Base-by-base conservation (phyloP, 2,113 vertebrate species). In the Coturnix japonica region DNA sequence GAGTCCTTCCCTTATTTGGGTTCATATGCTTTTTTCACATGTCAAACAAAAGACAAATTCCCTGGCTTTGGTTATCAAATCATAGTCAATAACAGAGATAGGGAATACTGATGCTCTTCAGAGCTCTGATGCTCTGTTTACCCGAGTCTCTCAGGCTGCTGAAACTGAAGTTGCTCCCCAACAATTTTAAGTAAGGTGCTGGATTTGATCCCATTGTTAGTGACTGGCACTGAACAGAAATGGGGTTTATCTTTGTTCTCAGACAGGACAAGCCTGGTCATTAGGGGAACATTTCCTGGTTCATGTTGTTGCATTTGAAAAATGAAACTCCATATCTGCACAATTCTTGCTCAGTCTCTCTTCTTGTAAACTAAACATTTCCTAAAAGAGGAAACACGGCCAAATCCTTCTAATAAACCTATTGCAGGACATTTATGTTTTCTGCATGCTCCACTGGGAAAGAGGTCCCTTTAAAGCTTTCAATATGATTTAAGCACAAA, bases 401-500 rank as follows among this genome's bases (percentile, higher is more conserved):
- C 78, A 90, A 89, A 79, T 73, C 33, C 44, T 74, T 37, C 21
- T 76, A 65, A 57, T 49, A 86, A 69, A 69, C 56, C 21, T 73
- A 33, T 21, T 73, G 35, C 67, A 85, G 43, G 21, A 81, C 54
- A 41, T 93, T 94, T 78, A 77, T 92, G 53, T 89, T 89, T 95
- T 76, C 71, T 85, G 43, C 56, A 28, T 73, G 75, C 64, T 89
- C 37, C 76, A 39, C 23, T 67, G 79, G 91, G 76, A 90, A n/a
- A 51, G 5, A 82, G n/a, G 54, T 35, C 22, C 18, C 63, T 95
- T 91, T 95, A 85, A 95, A 93, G 41, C 92, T 91, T 96, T 95
- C 84, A 92, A 4, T 89, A 76, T 94, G 83, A 95, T 96, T 96
- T 96, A 95, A 93, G 81, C 23, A 90, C 31, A 81, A 84, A 43